phyloP scores from a whole-genome alignment of 2,888 invertebrate genomes.

The Morpho deidamia region DNA sequence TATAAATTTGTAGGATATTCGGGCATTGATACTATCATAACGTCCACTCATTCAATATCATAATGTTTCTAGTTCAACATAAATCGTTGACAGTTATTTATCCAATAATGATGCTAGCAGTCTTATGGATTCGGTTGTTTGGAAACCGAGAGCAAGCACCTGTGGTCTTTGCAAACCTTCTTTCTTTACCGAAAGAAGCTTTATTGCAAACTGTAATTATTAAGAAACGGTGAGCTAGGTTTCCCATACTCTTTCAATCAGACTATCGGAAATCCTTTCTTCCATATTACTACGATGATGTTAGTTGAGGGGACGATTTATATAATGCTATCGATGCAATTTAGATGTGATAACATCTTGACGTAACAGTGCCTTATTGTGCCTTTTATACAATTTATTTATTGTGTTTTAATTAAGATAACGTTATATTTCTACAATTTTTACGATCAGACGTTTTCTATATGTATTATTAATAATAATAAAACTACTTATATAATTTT shows the following conservation, averaged over 20 bases:
- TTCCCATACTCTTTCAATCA: conserved; percentile 62
- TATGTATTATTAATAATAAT: conserved; percentile 47
- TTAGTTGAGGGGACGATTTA: conserved; percentile 35
- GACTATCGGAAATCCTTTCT: conserved; percentile 63
- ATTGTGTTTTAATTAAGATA: conserved; percentile 66
- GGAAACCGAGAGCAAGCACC: conserved; percentile 18
- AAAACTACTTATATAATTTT: conserved; percentile 58
- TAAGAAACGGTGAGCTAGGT: conserved; percentile 39
- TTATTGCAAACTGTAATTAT: conserved; percentile 41
- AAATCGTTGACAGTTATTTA: not conserved
- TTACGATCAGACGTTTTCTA: conserved; percentile 55
- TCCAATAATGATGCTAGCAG: not conserved
- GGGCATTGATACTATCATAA: conserved; percentile 29
- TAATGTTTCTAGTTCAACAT: not conserved
- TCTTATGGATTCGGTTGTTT: conserved; percentile 1
- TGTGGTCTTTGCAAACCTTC: conserved; percentile 52
- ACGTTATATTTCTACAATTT: conserved; percentile 57
- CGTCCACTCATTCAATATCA: conserved; percentile 11
- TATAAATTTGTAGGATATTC: conserved; percentile 11
- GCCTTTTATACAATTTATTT: conserved; percentile 70
- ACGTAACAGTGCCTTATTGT: conserved; percentile 75
- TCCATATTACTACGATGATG: conserved; percentile 25
- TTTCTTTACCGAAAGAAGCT: conserved; percentile 60
- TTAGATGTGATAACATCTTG: conserved; percentile 74
- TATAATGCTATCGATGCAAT: conserved; percentile 43